Base-by-base conservation (phyloP, 1,140 invertebrate genomes). In the Myzus persicae region DNA sequence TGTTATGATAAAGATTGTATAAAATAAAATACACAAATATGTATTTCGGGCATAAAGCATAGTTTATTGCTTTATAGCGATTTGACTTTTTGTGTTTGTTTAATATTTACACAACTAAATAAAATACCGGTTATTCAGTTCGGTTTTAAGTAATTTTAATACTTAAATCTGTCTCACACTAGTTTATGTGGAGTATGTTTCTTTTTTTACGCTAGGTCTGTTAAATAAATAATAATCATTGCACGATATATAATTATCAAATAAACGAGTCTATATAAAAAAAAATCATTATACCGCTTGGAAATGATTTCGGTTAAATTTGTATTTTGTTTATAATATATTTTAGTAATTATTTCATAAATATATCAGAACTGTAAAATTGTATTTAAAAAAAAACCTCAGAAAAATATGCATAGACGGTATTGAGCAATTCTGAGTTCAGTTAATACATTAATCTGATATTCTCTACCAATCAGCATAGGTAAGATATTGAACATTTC, bases 21-120 rank as follows among this genome's bases (percentile, higher is more conserved):
- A 76, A 76, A 76, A 76, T 18, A 76, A 76, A 76, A n/a, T 76
- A 76, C n/a, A 76, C 59, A 76, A 76, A 76, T 76, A 76, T 76
- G n/a, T 31, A 76, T 76, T 76, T 76, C n/a, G n/a, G 59, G 59
- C 59, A 76, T 36, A n/a, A 20, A 76, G 31, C 1, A 76, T 76
- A 76, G n/a, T 76, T 76, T 76, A 76, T 76, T 76, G 59, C 59
- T 76, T 76, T 76, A 76, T 76, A n/a, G 59, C 31, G 31, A 76
- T 76, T 76, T 76, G 14, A 67, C 59, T 76, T n/a, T 67, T 76
- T n/a, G 14, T n/a, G 36, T n/a, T 76, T 36, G 1, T 76, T 76
- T 76, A n/a, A n/a, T 76, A 76, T 76, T n/a, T n/a, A 76, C 3
- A n/a, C 18, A 76, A 76, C 31, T 36, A 18, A 76, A 76, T 76